Conservation (phyloP, 2,888 invertebrate species). For the Andrena praecox region DNA sequence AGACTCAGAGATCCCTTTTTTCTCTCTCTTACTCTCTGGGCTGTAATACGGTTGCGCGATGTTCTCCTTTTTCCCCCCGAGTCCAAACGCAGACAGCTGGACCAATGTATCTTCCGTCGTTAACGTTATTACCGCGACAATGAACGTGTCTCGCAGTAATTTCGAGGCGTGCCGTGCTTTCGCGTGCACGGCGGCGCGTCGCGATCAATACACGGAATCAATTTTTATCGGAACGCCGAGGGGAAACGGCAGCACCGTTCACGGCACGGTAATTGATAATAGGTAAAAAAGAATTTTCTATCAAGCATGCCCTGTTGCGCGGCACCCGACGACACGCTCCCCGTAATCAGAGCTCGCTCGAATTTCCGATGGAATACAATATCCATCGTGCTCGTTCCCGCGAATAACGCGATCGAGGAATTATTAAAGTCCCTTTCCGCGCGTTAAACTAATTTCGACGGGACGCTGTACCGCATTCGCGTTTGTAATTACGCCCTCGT, state of each 20-base stretch:
- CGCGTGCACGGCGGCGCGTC: slow-evolving; percentile 3
- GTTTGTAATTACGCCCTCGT: slow-evolving; percentile 19
- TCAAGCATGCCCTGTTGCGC: slow-evolving; percentile 13
- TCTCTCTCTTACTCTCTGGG: slow-evolving; percentile 21
- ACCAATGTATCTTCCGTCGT: slow-evolving; percentile 22
- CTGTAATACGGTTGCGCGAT: slow-evolving; percentile 26
- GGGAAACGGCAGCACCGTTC: slow-evolving; percentile 21
- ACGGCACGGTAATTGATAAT: slow-evolving; percentile 46
- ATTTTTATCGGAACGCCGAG: slow-evolving; percentile 15
- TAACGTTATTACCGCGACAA: slow-evolving; percentile 45
- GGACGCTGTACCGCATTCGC: background rate
- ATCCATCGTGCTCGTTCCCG: slow-evolving; percentile 14
- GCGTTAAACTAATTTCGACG: slow-evolving; percentile 29
- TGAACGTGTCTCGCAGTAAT: slow-evolving; percentile 36
- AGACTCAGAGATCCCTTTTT: slow-evolving; percentile 54
- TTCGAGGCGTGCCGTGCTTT: slow-evolving; percentile 12
- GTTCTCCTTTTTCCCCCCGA: background rate
- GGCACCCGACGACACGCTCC: background rate
- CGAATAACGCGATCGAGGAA: slow-evolving; percentile 30
- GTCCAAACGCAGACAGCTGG: background rate
- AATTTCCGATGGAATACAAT: slow-evolving; percentile 46
- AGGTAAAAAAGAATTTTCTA: slow-evolving; percentile 32
- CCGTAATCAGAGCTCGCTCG: slow-evolving; percentile 21
- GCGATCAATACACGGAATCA: slow-evolving; percentile 25
- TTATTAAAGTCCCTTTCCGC: slow-evolving; percentile 13